Evolutionary conservation across 2,113 vertebrate genomes (phyloP), one percentile per base, ranked within the genome.

Genomic region (Platycercus adscitus): DNA sequence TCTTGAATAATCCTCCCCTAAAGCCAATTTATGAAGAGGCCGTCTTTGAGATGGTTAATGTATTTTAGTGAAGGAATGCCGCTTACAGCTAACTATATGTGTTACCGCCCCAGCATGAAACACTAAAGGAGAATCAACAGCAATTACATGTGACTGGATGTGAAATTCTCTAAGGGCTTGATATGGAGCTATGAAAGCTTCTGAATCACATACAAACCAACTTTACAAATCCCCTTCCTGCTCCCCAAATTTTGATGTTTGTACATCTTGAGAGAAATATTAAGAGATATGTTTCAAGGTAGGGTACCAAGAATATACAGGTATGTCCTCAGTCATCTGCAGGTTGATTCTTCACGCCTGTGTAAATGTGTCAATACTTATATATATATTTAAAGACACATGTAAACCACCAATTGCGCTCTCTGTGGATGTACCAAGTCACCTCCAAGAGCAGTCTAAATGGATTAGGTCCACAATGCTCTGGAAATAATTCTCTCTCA

Each of bases 401-500:
- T 19, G 26, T 11, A 17, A 11, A n/a, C 24, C 60, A 75, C 10
- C 28, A 84, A 2, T 41, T 66, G 49, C 44, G 5, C 15, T 46
- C 46, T 73, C 64, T n/a, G 10, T 49, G 72, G 46, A 43, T 46
- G 15, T 64, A 87, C 15, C 31, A 71, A 68, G 39, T 9, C 65
- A 78, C 7, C 13, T 81, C 43, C 55, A 91, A 68, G 55, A 81
- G 25, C 24, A 86, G 19, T 81, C 9, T 41, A 63, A 89, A 43
- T 47, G 35, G 7, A 17, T 61, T 61, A 81, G 2, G 13, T 63
- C 31, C 53, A 5, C 5, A 1, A 46, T 49, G 4, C 1, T 1
- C 46, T 86, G 44, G 28, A 84, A 73, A 37, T 69, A 65, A 52
- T 73, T 72, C 18, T 39, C 25, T 75, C 47, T 79, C 43, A 21